phyloP scores from a whole-genome alignment of 1,140 invertebrate genomes.

The Temnothorax curvispinosus region DNA sequence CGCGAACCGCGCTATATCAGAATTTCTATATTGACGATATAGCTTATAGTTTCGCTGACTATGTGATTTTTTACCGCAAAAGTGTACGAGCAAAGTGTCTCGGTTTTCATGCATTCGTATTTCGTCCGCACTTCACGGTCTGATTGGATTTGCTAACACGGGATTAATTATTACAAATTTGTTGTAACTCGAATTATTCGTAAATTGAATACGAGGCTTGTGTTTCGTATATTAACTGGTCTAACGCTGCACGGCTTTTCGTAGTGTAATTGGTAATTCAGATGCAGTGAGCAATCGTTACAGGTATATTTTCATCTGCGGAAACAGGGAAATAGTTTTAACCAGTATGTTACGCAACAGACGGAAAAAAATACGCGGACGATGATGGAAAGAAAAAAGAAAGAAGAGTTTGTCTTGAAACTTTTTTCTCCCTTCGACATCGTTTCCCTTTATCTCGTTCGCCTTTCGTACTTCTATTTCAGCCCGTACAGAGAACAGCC shows the following conservation, averaged over 20 bases:
- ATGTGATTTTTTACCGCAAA: not conserved
- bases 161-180: conserved; percentile 45
- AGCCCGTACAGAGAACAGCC: conserved; percentile 52
- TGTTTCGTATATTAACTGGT: not conserved
- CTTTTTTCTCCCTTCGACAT: conserved; percentile 55
- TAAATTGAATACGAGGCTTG: not conserved
- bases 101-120: not conserved
- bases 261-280: conserved; percentile 12
- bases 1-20: not conserved
- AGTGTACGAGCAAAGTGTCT: not conserved
- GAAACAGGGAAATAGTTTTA: conserved; percentile 40
- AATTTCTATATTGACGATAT: not conserved
- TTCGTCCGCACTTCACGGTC: not conserved
- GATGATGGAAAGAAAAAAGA: not conserved
- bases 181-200: conserved; percentile 18
- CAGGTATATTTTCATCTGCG: not conserved
- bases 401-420: conserved; percentile 43
- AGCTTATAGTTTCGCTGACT: conserved; percentile 5
- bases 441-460: conserved; percentile 57
- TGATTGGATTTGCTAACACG: conserved; percentile 25
- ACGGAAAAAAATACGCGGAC: not conserved
- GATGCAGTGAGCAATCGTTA: conserved; percentile 4
- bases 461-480: conserved; percentile 53
- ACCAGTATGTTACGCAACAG: not conserved
- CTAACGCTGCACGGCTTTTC: not conserved